Evolutionary conservation across 2,113 vertebrate species (phyloP).

Genomic region (Candoia aspera): DNA sequence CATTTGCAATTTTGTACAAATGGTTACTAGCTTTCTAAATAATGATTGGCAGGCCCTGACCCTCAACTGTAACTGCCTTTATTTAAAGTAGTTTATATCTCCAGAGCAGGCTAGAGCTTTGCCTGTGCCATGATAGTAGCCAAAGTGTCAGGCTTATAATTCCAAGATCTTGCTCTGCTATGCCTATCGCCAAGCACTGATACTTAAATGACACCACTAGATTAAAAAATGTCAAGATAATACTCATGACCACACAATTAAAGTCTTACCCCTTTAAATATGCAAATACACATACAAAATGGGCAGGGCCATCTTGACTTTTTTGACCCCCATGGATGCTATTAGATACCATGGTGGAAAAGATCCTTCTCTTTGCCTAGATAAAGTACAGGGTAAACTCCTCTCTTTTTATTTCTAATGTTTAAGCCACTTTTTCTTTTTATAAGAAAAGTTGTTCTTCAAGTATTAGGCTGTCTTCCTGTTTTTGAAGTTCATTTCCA

Average conservation of each 20-base stretch:
- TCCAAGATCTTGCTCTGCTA: not conserved
- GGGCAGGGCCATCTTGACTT: not conserved
- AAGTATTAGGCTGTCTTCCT: not conserved
- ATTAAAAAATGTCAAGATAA: not conserved
- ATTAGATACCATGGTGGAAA: not conserved
- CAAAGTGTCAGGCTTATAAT: not conserved
- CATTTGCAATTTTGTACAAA: not conserved
- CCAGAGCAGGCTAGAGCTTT: not conserved
- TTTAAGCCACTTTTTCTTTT: not conserved
- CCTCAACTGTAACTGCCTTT: not conserved
- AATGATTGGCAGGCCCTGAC: not conserved
- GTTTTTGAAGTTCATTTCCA: conserved; percentile 5
- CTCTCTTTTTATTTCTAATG: not conserved
- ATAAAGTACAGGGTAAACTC: not conserved
- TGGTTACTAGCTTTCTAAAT: not conserved
- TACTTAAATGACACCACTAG: not conserved
- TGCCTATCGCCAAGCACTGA: not conserved
- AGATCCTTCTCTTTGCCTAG: not conserved
- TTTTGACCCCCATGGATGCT: not conserved
- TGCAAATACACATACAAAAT: not conserved
- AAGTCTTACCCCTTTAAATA: not conserved
- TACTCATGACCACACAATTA: not conserved
- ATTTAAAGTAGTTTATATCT: not conserved
- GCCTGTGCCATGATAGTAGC: not conserved
- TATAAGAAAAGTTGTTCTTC: not conserved